Percentiles rank a stretch among this genome's conserved stretches.
Evolutionary conservation across 2,888 invertebrate genomes (phyloP).

Genomic region (Mythimna albipuncta): DNA sequence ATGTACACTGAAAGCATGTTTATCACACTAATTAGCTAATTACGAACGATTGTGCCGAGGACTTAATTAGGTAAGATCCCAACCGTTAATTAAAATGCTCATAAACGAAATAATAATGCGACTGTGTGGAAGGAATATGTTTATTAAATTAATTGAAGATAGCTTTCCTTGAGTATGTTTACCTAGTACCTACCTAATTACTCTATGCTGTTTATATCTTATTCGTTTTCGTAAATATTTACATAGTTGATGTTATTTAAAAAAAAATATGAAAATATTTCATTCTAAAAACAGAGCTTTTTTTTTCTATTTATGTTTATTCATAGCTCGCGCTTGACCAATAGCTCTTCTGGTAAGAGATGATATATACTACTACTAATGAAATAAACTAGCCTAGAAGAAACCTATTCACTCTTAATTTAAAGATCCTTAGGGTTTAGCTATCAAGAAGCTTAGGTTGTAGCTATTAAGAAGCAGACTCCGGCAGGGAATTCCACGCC

Average conservation of each 20-base stretch:
- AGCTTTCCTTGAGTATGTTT: neutral
- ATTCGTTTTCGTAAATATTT: neutral
- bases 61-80: slow-evolving; percentile 58
- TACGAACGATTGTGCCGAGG: slow-evolving; percentile 56
- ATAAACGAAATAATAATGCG: slow-evolving; percentile 45
- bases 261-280: too few relatives aligned
- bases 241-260: neutral
- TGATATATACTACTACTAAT: too few relatives aligned
- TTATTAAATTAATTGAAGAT: slow-evolving; percentile 25
- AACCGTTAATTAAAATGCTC: slow-evolving; percentile 58
- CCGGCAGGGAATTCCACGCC: too few relatives aligned
- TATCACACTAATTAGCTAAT: slow-evolving; percentile 64
- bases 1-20: slow-evolving; percentile 39
- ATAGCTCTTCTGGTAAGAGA: too few relatives aligned
- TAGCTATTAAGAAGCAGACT: too few relatives aligned
- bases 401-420: too few relatives aligned
- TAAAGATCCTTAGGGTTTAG: too few relatives aligned
- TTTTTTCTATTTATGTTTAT: too few relatives aligned
- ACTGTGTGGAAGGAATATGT: slow-evolving; percentile 12
- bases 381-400: too few relatives aligned
- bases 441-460: too few relatives aligned
- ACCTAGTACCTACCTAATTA: neutral
- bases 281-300: too few relatives aligned
- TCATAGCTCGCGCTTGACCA: too few relatives aligned
- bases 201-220: neutral